Evolutionary conservation across 1,140 invertebrate genomes (phyloP).

Genomic region (Sminthurinus signatus): DNA sequence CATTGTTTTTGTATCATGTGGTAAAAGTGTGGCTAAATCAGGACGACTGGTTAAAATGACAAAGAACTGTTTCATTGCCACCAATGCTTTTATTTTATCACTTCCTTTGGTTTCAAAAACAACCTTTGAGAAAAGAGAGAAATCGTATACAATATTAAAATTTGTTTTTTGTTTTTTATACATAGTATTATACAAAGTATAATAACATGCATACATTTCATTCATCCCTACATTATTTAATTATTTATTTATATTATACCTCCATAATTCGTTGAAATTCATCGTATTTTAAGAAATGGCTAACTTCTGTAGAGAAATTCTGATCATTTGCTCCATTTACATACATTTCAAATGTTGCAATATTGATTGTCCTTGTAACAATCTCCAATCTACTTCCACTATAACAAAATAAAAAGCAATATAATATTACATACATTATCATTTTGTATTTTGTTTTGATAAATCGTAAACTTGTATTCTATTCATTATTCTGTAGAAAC

Average conservation of each 20-base stretch:
- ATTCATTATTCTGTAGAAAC: too few relatives aligned
- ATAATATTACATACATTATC: not conserved
- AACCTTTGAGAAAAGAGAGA: not conserved
- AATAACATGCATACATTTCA: not conserved
- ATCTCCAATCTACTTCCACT: slow-evolving; percentile 18
- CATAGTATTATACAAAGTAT: not conserved
- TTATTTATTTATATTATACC: too few relatives aligned
- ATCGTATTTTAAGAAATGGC: slow-evolving; percentile 2
- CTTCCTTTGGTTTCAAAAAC: not conserved
- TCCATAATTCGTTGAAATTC: slow-evolving; percentile 5
- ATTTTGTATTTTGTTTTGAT: not conserved
- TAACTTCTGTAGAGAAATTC: slow-evolving; percentile 15
- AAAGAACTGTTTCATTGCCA: slow-evolving; percentile 32
- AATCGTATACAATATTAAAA: not conserved
- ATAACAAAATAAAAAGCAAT: not conserved
- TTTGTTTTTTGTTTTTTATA: slow-evolving; percentile 3
- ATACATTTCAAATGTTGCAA: slow-evolving; percentile 21
- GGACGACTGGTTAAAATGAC: slow-evolving; percentile 17
- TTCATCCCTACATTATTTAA: too few relatives aligned
- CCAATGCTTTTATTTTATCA: slow-evolving; percentile 14
- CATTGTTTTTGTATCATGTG: slow-evolving; percentile 7
- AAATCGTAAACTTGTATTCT: not conserved
- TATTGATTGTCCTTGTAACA: slow-evolving; percentile 21
- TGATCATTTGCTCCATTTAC: slow-evolving; percentile 11
- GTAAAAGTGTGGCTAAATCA: slow-evolving; percentile 3